Percentiles rank a stretch among this genome's conserved stretches.
phyloP scores from a whole-genome alignment of 1,140 invertebrate genomes.

The Episyrphus balteatus region DNA sequence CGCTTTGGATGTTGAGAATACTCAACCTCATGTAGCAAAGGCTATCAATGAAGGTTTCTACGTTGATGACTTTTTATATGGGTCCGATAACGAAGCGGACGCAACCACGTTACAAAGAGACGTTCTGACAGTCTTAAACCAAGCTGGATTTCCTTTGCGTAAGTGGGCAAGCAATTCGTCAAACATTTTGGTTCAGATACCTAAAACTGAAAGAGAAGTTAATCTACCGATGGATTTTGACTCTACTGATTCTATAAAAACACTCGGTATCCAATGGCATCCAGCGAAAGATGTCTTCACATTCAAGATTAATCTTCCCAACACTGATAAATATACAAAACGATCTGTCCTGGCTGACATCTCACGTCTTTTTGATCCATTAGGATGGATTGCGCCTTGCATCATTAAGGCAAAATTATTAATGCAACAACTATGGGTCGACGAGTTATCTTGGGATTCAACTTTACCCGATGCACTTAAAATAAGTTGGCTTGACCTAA shows the following conservation, averaged over 20 bases:
- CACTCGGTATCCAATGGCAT: constrained; percentile 7
- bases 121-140: background rate
- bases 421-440: background rate
- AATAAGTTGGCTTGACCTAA: too few relatives aligned
- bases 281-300: constrained; percentile 6
- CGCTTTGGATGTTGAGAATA: background rate
- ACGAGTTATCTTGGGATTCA: too few relatives aligned
- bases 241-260: background rate
- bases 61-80: background rate
- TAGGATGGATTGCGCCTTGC: too few relatives aligned
- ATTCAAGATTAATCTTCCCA: background rate
- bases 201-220: too few relatives aligned
- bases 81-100: background rate
- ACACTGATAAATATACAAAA: background rate
- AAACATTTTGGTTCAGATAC: background rate
- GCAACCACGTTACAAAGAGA: background rate
- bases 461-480: background rate
- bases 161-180: background rate
- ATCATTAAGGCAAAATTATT: background rate
- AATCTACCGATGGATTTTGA: too few relatives aligned
- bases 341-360: too few relatives aligned
- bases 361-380: too few relatives aligned
- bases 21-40: too few relatives aligned
- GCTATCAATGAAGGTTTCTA: background rate
- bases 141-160: background rate